phyloP scores from a whole-genome alignment of 2,113 vertebrate genomes.

The Okapia johnstoni region DNA sequence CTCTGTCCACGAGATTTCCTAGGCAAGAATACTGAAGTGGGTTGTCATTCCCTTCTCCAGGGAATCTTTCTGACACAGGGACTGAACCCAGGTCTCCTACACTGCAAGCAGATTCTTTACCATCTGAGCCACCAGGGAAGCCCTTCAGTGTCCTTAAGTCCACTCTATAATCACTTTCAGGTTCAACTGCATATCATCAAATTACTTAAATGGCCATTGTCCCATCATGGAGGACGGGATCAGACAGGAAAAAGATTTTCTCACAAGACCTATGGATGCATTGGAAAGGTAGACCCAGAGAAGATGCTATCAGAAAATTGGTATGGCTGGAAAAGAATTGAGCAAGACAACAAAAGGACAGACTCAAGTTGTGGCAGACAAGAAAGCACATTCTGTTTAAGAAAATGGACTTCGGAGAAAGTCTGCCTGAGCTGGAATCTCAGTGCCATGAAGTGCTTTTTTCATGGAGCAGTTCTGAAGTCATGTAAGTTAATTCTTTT shows the following conservation, averaged over 20 bases:
- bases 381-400: background rate
- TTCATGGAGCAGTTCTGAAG: background rate
- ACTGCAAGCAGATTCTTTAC: too few relatives aligned
- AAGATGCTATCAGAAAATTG: background rate
- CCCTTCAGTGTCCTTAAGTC: background rate
- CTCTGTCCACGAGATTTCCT: too few relatives aligned
- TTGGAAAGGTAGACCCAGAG: background rate
- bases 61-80: too few relatives aligned
- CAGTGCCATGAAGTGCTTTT: background rate
- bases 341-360: background rate
- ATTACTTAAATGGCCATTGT: background rate
- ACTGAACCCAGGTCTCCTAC: too few relatives aligned
- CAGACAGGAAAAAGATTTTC: background rate
- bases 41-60: too few relatives aligned
- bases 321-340: background rate
- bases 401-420: background rate
- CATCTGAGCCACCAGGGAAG: too few relatives aligned
- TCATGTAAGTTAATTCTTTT: background rate
- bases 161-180: background rate
- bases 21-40: too few relatives aligned
- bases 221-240: background rate
- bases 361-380: background rate
- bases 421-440: background rate
- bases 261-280: background rate
- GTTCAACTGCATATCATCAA: background rate